A percentile compares a stretch with the other conserved stretches of the same genome.
Conservation (phyloP, 2,797 vertebrate species). For the Telmatherina bonti region DNA sequence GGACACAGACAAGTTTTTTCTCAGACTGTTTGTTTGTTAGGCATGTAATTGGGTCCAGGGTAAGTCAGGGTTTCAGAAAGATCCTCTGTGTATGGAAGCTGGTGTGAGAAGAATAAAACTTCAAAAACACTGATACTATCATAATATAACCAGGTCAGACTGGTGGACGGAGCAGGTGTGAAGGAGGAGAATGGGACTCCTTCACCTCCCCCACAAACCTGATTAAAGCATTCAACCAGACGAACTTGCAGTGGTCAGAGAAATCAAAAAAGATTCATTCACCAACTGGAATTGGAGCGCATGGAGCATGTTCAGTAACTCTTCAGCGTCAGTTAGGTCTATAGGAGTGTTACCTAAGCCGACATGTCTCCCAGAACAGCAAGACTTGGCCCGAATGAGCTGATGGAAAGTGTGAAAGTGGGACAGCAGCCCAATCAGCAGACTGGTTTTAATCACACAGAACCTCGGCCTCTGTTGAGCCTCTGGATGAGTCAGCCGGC, state of each 20-base stretch:
- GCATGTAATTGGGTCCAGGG: slow-evolving; percentile 36
- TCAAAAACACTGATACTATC: background rate
- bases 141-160: background rate
- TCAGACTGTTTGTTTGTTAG: background rate
- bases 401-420: slow-evolving; percentile 72
- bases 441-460: slow-evolving; percentile 62
- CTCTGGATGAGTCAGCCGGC: slow-evolving; percentile 53
- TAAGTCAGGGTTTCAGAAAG: slow-evolving; percentile 26
- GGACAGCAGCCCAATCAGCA: slow-evolving; percentile 44
- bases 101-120: background rate
- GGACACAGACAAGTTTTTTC: background rate
- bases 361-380: slow-evolving; percentile 24
- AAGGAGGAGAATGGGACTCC: no score
- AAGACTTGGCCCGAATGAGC: slow-evolving; percentile 30
- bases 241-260: background rate
- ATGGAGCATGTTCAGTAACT: background rate
- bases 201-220: background rate
- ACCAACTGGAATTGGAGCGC: background rate
- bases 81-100: slow-evolving; percentile 10
- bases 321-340: slow-evolving; percentile 2
- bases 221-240: slow-evolving; percentile 17
- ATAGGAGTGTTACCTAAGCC: slow-evolving; percentile 7
- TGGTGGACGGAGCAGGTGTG: background rate
- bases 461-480: slow-evolving; percentile 44
- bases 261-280: background rate